Base-by-base conservation (phyloP, 1,140 invertebrate species). In the Vanessa atalanta region DNA sequence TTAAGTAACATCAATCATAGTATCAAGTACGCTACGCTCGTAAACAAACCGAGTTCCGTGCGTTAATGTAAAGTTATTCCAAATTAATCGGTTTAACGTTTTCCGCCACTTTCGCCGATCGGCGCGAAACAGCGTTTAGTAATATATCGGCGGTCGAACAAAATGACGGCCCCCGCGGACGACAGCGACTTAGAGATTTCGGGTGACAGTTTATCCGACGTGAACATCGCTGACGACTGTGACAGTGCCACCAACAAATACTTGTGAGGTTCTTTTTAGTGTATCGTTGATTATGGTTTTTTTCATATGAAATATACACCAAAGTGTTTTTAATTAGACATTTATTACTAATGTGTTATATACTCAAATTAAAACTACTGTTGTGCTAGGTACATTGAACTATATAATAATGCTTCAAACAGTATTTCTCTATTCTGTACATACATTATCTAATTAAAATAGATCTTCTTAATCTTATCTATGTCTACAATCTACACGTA, bases 41-140 rank as follows among this genome's bases (percentile, higher is more conserved):
- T 69, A 74, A 69, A 53, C 37, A 66, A 48, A 67, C 57, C 51
- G 15, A 69, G 48, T 50, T 65, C 23, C 61, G 66, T 47, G 55
- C 65, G 61, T 43, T 73, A 73, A 74, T 71, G 68, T 61, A 76
- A 68, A 72, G 65, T 74, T 73, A 70, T 71, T 66, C 71, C 7
- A 43, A 70, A 74, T 69, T 70, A 48, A 70, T 77, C 68, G 64
- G 57, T 61, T 61, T 61, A 61, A 61, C 57, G 57, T 31, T 37
- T 61, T 53, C 61, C 47, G 65, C 61, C 61, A 81, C 80, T 81
- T 81, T 81, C 80, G 80, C 80, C 63, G 53, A 75, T 72, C 61
- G 69, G 50, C 75, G 53, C 26, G 63, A 55, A 47, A 61, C 65
- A 55, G 65, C 68, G 64, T 53, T 69, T 75, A 76, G 77, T 79